Base-by-base conservation (phyloP, 2,113 vertebrate genomes). In the Hyperopisus bebe region DNA sequence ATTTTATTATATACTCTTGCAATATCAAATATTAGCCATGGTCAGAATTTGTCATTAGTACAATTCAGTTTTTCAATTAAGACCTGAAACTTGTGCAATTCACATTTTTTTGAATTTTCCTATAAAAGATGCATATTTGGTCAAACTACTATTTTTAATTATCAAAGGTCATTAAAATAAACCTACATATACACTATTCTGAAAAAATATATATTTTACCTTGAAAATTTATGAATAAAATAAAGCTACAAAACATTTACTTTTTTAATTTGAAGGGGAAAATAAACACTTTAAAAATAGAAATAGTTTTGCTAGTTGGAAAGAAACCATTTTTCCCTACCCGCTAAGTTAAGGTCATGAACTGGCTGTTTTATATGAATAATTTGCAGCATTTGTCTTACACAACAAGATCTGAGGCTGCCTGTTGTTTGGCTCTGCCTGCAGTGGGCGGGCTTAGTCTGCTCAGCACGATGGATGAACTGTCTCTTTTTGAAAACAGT, bases 361-460 rank as follows among this genome's bases (percentile, higher is more conserved):
- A 39, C 70, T 15, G 70, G 11, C 31, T 77, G 42, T 80, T 80
- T 35, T 42, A 42, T 39, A 80, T 80, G 74, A 80, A 80, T 80
- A 47, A 84, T 84, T 84, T 46, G 42, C 74, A 39, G 74, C 27
- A 11, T 24, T 15, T 89, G 27, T 55, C 48, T 88, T 90, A 92
- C 85, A 91, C 62, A 48, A 91, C 58, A 17, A 90, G 89, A 86
- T 93, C 92, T 51, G 90, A 90, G 35, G 88, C 39, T 39, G 86
- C 90, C 27, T 89, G 90, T 87, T 90, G 50, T 44, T 89, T 92
- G 90, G 88, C 89, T 93, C 91, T 96, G 97, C 97, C 97, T 97
- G 95, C 97, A 97, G 98, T 97, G 70, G 97, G 98, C 94, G 97
- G 95, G 91, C 96, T 96, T 31, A 96, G 96, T 46, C 95, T 96